phyloP scores from a whole-genome alignment of 2,797 vertebrate species.

The Spea hammondii region DNA sequence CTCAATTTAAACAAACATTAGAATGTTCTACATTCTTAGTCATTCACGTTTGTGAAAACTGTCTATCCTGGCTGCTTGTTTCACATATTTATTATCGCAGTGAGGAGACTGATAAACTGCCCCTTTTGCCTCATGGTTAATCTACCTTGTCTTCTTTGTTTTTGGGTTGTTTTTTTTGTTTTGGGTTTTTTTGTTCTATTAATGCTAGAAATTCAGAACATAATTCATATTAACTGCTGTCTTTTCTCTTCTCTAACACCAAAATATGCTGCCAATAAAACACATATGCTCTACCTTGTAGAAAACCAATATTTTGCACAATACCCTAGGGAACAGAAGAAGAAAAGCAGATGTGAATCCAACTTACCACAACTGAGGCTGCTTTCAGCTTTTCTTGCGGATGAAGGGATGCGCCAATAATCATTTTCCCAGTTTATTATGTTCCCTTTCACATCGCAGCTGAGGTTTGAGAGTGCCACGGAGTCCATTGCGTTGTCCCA shows the following conservation, averaged over 20 bases:
- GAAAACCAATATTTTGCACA: conserved; percentile 43
- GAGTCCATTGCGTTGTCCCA: conserved; percentile 82
- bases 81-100: too few species aligned
- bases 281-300: conserved; percentile 25
- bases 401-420: conserved; percentile 82
- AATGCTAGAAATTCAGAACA: conserved; percentile 5
- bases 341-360: conserved; percentile 48
- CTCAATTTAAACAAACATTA: too few species aligned
- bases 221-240: background rate
- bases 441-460: conserved; percentile 79
- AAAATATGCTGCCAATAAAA: conserved; percentile 29
- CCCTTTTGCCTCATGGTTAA: too few species aligned
- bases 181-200: background rate
- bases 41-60: too few species aligned
- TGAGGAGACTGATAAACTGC: too few species aligned
- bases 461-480: conserved; percentile 71
- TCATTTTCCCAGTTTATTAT: conserved; percentile 91
- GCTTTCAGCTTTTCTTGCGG: conserved; percentile 79
- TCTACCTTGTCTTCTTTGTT: too few species aligned
- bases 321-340: conserved; percentile 31
- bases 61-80: too few species aligned
- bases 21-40: too few species aligned
- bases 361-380: conserved; percentile 94
- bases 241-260: conserved; percentile 16
- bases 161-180: accelerated